phyloP scores from a whole-genome alignment of 2,888 invertebrate genomes.

The Hanleya hanleyi region DNA sequence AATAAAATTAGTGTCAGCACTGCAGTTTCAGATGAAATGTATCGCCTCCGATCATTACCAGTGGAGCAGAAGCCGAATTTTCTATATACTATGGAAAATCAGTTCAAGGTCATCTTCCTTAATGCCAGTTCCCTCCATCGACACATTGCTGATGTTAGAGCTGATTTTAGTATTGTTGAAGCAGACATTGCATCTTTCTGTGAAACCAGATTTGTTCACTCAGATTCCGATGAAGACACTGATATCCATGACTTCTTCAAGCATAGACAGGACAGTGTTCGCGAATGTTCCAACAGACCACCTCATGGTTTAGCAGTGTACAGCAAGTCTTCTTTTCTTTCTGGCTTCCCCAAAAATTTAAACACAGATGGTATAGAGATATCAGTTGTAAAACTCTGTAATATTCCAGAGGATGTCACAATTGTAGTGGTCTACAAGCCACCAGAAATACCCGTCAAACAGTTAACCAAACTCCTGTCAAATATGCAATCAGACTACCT shows the following conservation, averaged over 20 bases:
- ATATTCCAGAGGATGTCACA: neutral
- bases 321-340: constrained; percentile 8
- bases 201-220: constrained; percentile 26
- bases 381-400: neutral
- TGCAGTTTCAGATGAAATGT: constrained; percentile 21
- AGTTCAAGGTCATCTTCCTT: constrained; percentile 20
- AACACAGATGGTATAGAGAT: neutral
- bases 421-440: neutral
- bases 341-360: neutral
- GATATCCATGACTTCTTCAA: neutral
- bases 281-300: constrained; percentile 17
- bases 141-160: constrained; percentile 24
- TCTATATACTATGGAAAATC: constrained; percentile 1
- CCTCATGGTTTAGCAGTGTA: constrained; percentile 25
- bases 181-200: constrained; percentile 24
- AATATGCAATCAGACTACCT: neutral
- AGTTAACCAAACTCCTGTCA: neutral
- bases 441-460: neutral
- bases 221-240: constrained; percentile 1
- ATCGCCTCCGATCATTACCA: neutral
- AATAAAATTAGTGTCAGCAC: constrained; percentile 18
- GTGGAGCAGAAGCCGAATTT: constrained; percentile 3
- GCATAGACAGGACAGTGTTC: neutral
- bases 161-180: constrained; percentile 16
- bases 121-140: constrained; percentile 32